Percentiles rank a stretch among this genome's conserved stretches.
These are phyloP conservation scores for Heteromormyrus szaboi DNA, from an alignment of 2,797 vertebrate genomes.

Conservation along the genomic window DNA sequence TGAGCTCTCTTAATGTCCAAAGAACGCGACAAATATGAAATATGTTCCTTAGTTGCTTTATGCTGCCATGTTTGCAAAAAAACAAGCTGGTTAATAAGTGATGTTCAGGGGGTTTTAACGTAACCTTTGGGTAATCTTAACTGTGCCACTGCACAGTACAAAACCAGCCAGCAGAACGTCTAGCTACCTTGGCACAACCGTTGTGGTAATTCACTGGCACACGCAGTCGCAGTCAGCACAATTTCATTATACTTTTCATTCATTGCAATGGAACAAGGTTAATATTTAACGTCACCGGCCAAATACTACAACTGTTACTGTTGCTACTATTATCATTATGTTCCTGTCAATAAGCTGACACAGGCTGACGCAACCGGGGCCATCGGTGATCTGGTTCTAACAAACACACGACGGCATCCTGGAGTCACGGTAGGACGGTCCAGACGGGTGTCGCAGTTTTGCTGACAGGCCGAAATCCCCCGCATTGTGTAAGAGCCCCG, in stretches of 20 bases:
- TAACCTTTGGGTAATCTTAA: not conserved
- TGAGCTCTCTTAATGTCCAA: not conserved
- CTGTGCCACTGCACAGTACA: not conserved
- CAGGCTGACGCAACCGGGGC: not conserved
- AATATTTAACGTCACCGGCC: not conserved
- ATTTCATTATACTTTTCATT: not conserved
- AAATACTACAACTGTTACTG: not conserved
- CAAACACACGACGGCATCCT: not conserved
- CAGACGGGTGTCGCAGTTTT: slow-evolving; percentile 44
- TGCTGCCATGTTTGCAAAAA: not conserved
- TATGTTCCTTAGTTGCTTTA: not conserved
- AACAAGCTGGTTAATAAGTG: not conserved
- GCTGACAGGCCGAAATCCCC: slow-evolving; percentile 40
- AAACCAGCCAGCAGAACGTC: not conserved
- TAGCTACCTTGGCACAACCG: not conserved
- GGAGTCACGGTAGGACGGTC: slow-evolving; percentile 33
- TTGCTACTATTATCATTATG: not conserved
- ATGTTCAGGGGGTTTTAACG: not conserved
- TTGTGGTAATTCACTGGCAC: not conserved
- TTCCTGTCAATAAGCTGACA: not conserved
- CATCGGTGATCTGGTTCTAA: not conserved
- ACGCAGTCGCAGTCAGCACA: not conserved
- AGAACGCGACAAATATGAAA: too few species aligned
- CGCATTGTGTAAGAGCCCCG: slow-evolving; percentile 34
- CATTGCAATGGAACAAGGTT: not conserved